Evolutionary conservation across 2,888 invertebrate species (phyloP).

Genomic region (Gymnocheta viridis): DNA sequence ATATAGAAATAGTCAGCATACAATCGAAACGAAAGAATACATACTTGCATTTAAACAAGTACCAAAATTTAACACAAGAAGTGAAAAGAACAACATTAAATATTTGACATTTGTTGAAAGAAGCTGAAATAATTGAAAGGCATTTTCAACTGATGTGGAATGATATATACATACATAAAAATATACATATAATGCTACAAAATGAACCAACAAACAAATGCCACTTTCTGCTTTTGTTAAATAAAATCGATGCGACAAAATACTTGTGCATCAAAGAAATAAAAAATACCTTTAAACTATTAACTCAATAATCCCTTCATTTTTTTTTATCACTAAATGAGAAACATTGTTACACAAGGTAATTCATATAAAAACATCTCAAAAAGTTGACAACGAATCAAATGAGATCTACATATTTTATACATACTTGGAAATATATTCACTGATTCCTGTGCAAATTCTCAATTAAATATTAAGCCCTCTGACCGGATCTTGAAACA

Average conservation of each 20-base stretch:
- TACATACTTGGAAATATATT: no score
- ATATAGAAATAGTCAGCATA: constrained; percentile 47
- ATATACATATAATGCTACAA: constrained; percentile 10
- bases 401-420: no score
- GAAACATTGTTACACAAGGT: background rate
- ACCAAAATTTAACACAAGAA: constrained; percentile 1
- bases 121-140: constrained; percentile 62
- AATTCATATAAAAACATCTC: background rate
- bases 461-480: no score
- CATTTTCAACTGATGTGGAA: constrained; percentile 61
- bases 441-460: no score
- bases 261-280: background rate
- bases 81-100: constrained; percentile 25
- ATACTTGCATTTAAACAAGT: constrained; percentile 4
- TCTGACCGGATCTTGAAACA: no score
- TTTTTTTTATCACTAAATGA: no score
- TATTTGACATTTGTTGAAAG: constrained; percentile 63
- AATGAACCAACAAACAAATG: constrained; percentile 55
- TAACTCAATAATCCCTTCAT: constrained; percentile 45
- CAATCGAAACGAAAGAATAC: constrained; percentile 40
- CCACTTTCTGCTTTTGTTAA: constrained; percentile 51
- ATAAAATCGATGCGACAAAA: constrained; percentile 21
- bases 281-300: constrained; percentile 32
- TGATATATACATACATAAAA: constrained; percentile 20
- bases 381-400: no score